Evolutionary conservation across 2,797 vertebrate species (phyloP).

Genomic region (Sternotherus odoratus): DNA sequence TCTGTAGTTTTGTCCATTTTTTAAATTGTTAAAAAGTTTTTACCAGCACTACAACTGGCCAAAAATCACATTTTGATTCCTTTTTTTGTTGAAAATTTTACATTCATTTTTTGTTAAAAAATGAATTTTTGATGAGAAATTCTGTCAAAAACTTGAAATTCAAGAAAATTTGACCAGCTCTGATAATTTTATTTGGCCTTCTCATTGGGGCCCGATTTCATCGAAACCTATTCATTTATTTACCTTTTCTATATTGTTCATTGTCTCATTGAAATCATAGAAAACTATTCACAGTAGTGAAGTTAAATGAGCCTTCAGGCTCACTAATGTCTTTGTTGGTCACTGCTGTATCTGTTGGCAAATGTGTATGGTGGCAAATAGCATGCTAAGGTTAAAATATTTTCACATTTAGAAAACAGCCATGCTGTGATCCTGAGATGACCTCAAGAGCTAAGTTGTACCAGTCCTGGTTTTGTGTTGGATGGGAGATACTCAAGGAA

Average conservation of each 20-base stretch:
- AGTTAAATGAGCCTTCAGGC: neutral
- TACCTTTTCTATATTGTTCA: neutral
- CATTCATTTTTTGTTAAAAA: neutral
- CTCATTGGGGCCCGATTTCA: neutral
- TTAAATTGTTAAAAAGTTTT: neutral
- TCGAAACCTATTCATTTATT: neutral
- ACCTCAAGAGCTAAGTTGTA: neutral
- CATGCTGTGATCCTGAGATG: fast-evolving
- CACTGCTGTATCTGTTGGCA: neutral
- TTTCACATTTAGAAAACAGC: neutral
- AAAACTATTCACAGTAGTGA: neutral
- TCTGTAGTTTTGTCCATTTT: neutral
- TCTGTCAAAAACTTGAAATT: neutral
- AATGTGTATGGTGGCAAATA: neutral
- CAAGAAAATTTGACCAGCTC: neutral
- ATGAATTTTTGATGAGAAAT: neutral
- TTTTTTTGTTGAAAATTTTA: neutral
- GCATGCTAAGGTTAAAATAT: too few species aligned
- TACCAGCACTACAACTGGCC: neutral
- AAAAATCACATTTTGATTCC: neutral
- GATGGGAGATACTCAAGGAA: neutral
- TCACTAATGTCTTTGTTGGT: neutral
- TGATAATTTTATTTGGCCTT: neutral
- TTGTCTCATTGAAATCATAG: neutral
- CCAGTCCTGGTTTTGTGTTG: fast-evolving